Percentiles rank a stretch among this genome's conserved stretches.
phyloP scores from a whole-genome alignment of 2,113 vertebrate genomes.

The Spheniscus mendiculus region DNA sequence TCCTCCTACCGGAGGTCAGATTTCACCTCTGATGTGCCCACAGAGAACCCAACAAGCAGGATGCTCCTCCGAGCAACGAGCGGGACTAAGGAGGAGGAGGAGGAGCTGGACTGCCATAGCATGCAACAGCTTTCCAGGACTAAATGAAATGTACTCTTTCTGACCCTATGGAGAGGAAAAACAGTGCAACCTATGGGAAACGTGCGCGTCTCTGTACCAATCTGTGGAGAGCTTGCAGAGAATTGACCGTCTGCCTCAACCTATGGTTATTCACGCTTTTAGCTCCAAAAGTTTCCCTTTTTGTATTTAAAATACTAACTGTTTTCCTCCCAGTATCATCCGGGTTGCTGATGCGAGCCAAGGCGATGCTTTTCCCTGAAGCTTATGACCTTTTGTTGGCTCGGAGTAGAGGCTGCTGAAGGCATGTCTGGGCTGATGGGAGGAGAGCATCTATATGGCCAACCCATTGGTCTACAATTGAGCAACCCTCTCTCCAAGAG shows the following conservation, averaged over 20 bases:
- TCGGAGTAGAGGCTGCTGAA: not conserved
- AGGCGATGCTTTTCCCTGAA: not conserved
- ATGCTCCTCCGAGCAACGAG: not conserved
- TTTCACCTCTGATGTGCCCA: not conserved
- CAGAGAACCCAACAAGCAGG: not conserved
- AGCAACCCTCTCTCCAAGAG: not conserved
- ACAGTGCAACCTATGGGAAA: not conserved
- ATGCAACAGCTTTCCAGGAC: not conserved
- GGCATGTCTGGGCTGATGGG: not conserved
- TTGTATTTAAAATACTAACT: not conserved
- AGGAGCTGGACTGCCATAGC: not conserved
- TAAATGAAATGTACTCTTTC: not conserved
- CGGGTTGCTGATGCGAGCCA: not conserved
- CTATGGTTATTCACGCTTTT: not conserved
- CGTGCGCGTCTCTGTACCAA: accelerated
- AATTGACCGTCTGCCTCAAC: not conserved
- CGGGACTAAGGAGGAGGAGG: not conserved
- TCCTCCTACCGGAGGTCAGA: not conserved
- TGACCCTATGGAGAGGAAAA: not conserved
- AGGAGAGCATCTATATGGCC: not conserved
- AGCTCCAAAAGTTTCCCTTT: not conserved
- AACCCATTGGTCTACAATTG: not conserved
- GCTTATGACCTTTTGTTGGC: not conserved
- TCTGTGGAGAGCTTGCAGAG: not conserved
- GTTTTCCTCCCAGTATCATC: not conserved